Evolutionary conservation across 1,140 invertebrate genomes (phyloP).

Genomic region (Drosophila eugracilis): DNA sequence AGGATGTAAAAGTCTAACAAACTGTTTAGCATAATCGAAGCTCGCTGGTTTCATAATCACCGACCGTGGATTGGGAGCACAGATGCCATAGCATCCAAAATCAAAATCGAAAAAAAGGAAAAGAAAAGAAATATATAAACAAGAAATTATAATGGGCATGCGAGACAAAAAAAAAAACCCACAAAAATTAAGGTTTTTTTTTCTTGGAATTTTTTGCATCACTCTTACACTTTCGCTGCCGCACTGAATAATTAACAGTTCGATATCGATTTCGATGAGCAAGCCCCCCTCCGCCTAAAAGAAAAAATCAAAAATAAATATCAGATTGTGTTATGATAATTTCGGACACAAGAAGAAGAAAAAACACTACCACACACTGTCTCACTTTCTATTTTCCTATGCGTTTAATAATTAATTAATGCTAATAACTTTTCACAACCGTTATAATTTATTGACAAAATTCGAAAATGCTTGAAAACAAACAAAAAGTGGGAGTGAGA

Average conservation of each 20-base stretch:
- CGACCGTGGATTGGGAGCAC: conserved; percentile 18
- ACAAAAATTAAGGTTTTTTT: conserved; percentile 35
- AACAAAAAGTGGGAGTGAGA: conserved; percentile 15
- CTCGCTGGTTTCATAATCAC: conserved; percentile 58
- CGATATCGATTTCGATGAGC: conserved; percentile 23
- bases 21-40: conserved; percentile 60
- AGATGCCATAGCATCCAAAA: neutral
- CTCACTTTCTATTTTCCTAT: conserved; percentile 83
- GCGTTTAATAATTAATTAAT: conserved; percentile 82
- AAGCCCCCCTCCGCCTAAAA: neutral
- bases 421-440: conserved; percentile 84
- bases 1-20: conserved; percentile 57
- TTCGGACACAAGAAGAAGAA: conserved; percentile 39
- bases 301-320: neutral
- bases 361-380: neutral
- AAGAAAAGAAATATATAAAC: neutral
- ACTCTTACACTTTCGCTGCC: conserved; percentile 65
- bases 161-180: conserved; percentile 4
- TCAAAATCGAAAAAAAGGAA: conserved; percentile 7
- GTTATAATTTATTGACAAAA: conserved; percentile 81
- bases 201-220: conserved; percentile 32
- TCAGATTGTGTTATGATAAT: conserved; percentile 62
- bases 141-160: conserved; percentile 1
- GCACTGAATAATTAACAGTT: conserved; percentile 71
- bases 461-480: conserved; percentile 64